Conservation (phyloP, 2,888 invertebrate species). For the Macroteleia sp. region DNA sequence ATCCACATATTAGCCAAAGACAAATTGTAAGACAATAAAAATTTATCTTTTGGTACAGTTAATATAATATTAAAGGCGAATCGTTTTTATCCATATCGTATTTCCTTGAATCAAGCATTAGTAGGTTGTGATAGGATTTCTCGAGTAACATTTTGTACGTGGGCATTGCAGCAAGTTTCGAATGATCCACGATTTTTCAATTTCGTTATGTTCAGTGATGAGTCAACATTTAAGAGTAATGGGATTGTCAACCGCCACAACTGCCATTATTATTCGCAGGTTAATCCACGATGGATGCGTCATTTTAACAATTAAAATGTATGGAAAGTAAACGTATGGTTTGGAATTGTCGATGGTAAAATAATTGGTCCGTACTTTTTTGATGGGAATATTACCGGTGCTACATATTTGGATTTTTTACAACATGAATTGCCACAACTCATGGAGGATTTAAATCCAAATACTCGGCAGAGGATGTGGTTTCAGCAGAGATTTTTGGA, state of each 20-base stretch:
- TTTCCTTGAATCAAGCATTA: not conserved
- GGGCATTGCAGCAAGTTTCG: not conserved
- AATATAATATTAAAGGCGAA: slow-evolving; percentile 2
- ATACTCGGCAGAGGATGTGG: not conserved
- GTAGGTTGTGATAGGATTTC: not conserved
- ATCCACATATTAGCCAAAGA: no score
- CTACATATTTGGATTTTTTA: not conserved
- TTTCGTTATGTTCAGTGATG: slow-evolving; percentile 7
- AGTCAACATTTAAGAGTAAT: not conserved
- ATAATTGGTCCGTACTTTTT: slow-evolving; percentile 5
- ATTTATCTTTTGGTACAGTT: slow-evolving; percentile 4
- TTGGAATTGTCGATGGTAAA: not conserved
- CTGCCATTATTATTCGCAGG: slow-evolving; percentile 13
- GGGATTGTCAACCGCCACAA: slow-evolving; percentile 1
- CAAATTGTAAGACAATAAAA: slow-evolving; percentile 1
- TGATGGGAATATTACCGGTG: not conserved
- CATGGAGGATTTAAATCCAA: slow-evolving; percentile 2
- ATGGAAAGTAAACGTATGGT: slow-evolving; percentile 4
- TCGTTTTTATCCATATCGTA: slow-evolving; percentile 11
- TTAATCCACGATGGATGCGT: no score
- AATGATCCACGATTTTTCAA: slow-evolving; percentile 1
- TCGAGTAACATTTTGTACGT: not conserved
- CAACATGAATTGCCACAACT: not conserved
- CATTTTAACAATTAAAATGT: not conserved
- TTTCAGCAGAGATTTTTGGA: not conserved